A percentile compares a stretch with the other conserved stretches of the same genome.
Evolutionary conservation across 2,113 vertebrate species (phyloP).

Genomic region (Gadus macrocephalus): DNA sequence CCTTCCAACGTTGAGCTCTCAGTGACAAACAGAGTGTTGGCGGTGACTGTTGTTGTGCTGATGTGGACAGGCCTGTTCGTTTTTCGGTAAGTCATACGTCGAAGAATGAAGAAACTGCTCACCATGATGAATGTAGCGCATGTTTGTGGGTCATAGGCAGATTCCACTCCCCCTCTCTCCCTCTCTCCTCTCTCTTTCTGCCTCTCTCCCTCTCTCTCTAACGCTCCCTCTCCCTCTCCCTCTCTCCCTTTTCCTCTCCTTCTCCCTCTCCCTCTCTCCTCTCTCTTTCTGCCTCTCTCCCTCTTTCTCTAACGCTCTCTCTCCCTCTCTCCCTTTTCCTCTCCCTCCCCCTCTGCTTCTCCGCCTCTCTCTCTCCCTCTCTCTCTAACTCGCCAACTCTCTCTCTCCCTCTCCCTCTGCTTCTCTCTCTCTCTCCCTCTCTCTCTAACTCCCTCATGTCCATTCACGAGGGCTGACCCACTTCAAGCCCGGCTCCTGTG

Average conservation of each 20-base stretch:
- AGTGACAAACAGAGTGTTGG: too few relatives aligned
- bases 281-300: too few relatives aligned
- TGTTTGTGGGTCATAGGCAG: slow-evolving; percentile 57
- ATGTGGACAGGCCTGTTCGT: slow-evolving; percentile 18
- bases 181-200: slow-evolving; percentile 6
- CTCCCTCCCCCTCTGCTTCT: slow-evolving; percentile 24
- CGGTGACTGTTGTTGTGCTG: slow-evolving; percentile 1
- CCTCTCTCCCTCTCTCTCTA: too few relatives aligned
- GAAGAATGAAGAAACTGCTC: slow-evolving; percentile 25
- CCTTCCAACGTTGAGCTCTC: too few relatives aligned
- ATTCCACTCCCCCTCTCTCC: slow-evolving; percentile 43
- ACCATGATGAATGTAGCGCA: slow-evolving; percentile 60
- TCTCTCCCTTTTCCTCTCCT: too few relatives aligned
- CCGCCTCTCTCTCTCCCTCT: slow-evolving; percentile 30
- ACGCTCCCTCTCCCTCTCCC: too few relatives aligned
- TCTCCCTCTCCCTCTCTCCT: too few relatives aligned
- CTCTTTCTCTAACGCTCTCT: too few relatives aligned
- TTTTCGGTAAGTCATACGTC: slow-evolving; percentile 27
- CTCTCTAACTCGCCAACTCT: too few relatives aligned
- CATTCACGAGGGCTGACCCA: neutral
- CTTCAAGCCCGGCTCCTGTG: slow-evolving; percentile 9
- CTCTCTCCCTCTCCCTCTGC: too few relatives aligned
- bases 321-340: too few relatives aligned
- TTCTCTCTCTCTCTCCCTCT: slow-evolving; percentile 18
- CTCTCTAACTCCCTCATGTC: neutral